Percentiles rank a stretch among this genome's conserved stretches.
Conservation (phyloP, 92 coral and sea anemone genomes). For the Scolanthus callimorphus region DNA sequence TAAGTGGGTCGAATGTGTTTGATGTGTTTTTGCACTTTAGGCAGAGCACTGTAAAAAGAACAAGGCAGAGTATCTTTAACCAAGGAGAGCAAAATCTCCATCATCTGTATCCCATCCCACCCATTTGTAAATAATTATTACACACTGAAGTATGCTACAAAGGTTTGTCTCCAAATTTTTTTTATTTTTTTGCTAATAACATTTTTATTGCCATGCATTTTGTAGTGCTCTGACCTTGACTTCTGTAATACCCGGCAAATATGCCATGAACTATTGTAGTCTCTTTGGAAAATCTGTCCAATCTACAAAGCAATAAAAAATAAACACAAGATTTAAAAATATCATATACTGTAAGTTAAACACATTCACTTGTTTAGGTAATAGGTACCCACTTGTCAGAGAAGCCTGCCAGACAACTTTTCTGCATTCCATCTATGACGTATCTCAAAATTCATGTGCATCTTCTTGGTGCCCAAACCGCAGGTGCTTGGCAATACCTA, state of each 20-base stretch:
- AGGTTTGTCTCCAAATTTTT: no score
- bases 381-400: slow-evolving; percentile 56
- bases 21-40: slow-evolving; percentile 91
- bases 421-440: slow-evolving; percentile 97
- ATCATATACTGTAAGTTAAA: background rate
- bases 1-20: slow-evolving; percentile 96
- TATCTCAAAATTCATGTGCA: slow-evolving; percentile 98
- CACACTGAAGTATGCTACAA: no score
- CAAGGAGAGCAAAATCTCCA: no score
- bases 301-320: slow-evolving; percentile 34
- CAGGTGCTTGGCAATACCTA: slow-evolving; percentile 93
- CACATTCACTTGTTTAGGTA: no score
- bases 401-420: slow-evolving; percentile 76
- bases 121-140: no score
- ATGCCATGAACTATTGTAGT: slow-evolving; percentile 91
- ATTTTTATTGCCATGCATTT: no score
- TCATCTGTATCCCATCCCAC: no score
- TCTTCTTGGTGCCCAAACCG: slow-evolving; percentile 99
- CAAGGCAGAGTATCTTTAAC: no score
- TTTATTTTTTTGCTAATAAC: no score
- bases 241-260: slow-evolving; percentile 95
- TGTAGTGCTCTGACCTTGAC: slow-evolving; percentile 66
- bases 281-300: slow-evolving; percentile 84
- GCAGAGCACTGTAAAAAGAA: slow-evolving; percentile 78
- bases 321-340: background rate